Conservation (phyloP, 2,113 vertebrate species). For the Aramus guarauna region DNA sequence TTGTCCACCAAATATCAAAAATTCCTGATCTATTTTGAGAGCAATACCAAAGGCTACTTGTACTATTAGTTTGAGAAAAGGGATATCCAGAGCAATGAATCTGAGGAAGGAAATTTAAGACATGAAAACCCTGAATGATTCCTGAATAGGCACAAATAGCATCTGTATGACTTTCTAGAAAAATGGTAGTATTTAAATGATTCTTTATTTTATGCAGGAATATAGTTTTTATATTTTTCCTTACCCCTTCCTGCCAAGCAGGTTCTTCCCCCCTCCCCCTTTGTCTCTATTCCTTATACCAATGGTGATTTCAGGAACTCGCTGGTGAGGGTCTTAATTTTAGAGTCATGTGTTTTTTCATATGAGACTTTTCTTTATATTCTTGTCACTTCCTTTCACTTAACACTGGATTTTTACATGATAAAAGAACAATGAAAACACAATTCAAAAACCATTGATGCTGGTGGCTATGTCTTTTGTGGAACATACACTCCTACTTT, state of each 20-base stretch:
- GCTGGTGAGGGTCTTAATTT: neutral
- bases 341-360: neutral
- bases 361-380: neutral
- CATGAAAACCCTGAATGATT: neutral
- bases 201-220: neutral
- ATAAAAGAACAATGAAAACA: neutral
- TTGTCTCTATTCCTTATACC: neutral
- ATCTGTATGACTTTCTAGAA: neutral
- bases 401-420: neutral
- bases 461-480: neutral
- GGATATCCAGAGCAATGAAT: neutral
- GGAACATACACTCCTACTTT: neutral
- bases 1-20: neutral
- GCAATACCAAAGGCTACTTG: neutral
- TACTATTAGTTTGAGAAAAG: neutral
- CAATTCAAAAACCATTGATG: neutral
- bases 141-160: neutral
- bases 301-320: neutral
- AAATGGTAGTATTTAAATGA: neutral
- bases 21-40: neutral
- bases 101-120: neutral
- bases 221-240: neutral
- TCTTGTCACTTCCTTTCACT: neutral
- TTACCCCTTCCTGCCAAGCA: neutral
- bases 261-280: neutral